Percentiles rank a stretch among this genome's conserved stretches.
Conservation (phyloP, 37 sponge, comb jelly and placozoan genomes). For the Chondrosia reniformis region DNA sequence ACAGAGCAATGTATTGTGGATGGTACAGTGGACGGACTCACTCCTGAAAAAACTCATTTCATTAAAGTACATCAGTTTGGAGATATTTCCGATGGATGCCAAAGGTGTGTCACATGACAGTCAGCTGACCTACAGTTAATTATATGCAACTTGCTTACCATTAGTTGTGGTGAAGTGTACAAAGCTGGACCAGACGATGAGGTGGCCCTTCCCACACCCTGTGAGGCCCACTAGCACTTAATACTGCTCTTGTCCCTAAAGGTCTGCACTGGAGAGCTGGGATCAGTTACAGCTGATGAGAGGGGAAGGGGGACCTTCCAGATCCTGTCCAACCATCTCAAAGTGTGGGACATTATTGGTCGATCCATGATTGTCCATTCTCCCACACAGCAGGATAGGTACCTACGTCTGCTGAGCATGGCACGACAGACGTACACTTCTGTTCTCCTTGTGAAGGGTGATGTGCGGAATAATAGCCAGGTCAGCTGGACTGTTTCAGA, state of each 20-base stretch:
- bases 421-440: not conserved
- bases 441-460: constrained; percentile 25
- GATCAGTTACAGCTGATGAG: constrained; percentile 18
- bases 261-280: constrained; percentile 51
- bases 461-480: constrained; percentile 80
- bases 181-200: too few species aligned
- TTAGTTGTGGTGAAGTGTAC: constrained; percentile 73
- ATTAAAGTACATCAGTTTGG: constrained; percentile 62
- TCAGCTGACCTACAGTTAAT: not conserved
- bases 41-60: constrained; percentile 9
- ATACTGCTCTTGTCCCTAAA: too few species aligned
- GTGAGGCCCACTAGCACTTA: too few species aligned
- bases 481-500: constrained; percentile 85
- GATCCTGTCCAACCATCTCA: constrained; percentile 24
- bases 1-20: constrained; percentile 54
- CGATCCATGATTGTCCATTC: constrained; percentile 62
- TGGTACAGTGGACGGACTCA: constrained; percentile 71
- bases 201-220: too few species aligned
- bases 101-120: constrained; percentile 32
- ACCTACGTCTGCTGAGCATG: not conserved
- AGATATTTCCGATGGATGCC: constrained; percentile 68
- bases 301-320: constrained; percentile 51
- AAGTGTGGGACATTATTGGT: constrained; percentile 72
- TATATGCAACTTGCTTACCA: not conserved
- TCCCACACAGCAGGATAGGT: not conserved